Evolutionary conservation across 2,888 invertebrate genomes (phyloP).

Genomic region (Parapristionchus giblindavisi): DNA sequence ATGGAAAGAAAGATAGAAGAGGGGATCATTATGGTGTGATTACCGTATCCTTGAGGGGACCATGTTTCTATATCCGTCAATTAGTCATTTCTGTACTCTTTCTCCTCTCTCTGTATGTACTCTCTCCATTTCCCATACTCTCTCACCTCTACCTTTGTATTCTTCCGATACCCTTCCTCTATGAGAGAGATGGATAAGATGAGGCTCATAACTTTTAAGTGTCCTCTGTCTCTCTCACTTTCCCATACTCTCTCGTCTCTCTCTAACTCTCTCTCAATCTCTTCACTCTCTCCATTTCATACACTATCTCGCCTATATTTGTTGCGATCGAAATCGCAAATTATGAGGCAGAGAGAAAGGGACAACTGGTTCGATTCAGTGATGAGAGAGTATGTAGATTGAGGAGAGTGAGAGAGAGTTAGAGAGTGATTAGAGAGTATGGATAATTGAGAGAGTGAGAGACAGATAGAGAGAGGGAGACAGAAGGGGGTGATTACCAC

Average conservation of each 20-base stretch:
- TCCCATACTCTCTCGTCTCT: background rate
- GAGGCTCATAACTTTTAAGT: slow-evolving; percentile 37
- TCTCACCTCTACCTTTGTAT: slow-evolving; percentile 4
- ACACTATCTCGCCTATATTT: slow-evolving; percentile 25
- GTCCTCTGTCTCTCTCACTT: slow-evolving; percentile 11
- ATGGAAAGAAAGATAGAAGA: too few relatives aligned
- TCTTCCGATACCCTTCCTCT: slow-evolving; percentile 20
- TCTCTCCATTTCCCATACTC: background rate
- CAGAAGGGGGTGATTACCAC: slow-evolving; percentile 18
- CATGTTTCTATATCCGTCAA: too few relatives aligned
- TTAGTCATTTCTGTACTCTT: too few relatives aligned
- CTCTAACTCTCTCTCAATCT: background rate
- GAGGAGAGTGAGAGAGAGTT: slow-evolving; percentile 5
- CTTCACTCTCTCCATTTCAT: background rate
- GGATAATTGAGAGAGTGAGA: background rate
- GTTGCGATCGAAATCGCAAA: slow-evolving; percentile 39
- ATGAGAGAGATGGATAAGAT: background rate
- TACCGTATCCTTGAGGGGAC: too few relatives aligned
- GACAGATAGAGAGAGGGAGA: background rate
- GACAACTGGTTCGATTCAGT: slow-evolving; percentile 39
- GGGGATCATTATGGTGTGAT: too few relatives aligned
- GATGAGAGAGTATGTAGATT: slow-evolving; percentile 2
- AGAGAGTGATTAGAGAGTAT: background rate
- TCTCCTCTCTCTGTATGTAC: background rate
- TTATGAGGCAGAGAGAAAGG: slow-evolving; percentile 29